Base-by-base conservation (phyloP, 2,797 vertebrate genomes). In the Phalloptychus januarius region DNA sequence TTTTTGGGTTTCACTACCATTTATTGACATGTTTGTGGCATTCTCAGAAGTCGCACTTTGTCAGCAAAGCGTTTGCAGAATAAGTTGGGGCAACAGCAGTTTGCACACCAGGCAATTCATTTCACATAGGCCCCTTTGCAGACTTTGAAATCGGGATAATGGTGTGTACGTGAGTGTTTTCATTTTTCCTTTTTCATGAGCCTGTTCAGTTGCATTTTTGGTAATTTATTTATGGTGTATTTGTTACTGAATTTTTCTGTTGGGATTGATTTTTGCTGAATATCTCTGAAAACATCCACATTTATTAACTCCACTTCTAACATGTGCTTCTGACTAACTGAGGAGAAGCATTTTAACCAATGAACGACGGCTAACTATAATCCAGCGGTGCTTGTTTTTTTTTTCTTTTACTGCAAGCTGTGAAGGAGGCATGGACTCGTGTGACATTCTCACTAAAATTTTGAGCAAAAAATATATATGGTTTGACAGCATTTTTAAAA, bases 21-120 rank as follows among this genome's bases (percentile, higher is more conserved):
- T 58, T 44, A 71, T 77, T 77, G 67, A 70, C 52, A 63, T 1
- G 36, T 79, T 78, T 78, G 67, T 82, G 80, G 25, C 54, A 48
- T 58, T 71, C 50, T 31, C 58, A 61, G 52, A 46, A 77, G n/a
- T 58, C 44, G 11, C n/a, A 56, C 50, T 54, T 78, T 72, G 69
- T 72, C 71, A 71, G 52, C n/a, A n/a, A 71, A 36, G 74, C 44
- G 20, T 63, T 52, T 75, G 56, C 38, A 58, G 52, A 44, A 61
- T 75, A 44, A 45, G 36, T 58, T 31, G 15, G 46, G 25, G 63
- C 36, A 70, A 18, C 40, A 71, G 58, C 31, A 45, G 31, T n/a
- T 61, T 72, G 28, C 70, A 78, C 52, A 28, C 20, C 69, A 38
- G n/a, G 20, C 15, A 33, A 36, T 44, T 77, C 36, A 12, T 70